phyloP scores from a whole-genome alignment of 2,888 invertebrate genomes.

The Serrognathus titanus region DNA sequence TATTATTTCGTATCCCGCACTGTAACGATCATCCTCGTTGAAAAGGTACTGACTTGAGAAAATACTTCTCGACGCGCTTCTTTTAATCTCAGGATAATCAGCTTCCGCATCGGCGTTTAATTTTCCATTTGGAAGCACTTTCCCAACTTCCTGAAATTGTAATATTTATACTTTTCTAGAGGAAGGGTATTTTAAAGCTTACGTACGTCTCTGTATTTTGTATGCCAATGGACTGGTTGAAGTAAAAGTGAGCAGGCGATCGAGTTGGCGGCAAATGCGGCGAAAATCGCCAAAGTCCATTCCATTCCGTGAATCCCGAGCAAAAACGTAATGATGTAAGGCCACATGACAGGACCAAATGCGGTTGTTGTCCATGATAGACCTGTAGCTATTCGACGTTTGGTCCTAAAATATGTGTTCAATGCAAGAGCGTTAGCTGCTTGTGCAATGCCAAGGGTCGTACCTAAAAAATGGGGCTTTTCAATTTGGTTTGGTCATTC shows the following conservation, averaged over 20 bases:
- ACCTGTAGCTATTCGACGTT: conserved; percentile 67
- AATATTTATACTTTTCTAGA: background rate
- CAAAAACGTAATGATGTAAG: conserved; percentile 65
- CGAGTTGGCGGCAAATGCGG: conserved; percentile 65
- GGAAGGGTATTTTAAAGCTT: background rate
- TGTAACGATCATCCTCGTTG: conserved; percentile 61
- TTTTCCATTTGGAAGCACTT: background rate
- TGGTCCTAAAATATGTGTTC: conserved; percentile 70
- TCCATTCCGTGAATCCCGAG: conserved; percentile 60
- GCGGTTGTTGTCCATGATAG: conserved; percentile 70
- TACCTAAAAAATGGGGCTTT: conserved; percentile 48
- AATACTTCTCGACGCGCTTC: conserved; percentile 48
- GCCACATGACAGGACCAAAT: conserved; percentile 69
- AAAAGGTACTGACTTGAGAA: conserved; percentile 64
- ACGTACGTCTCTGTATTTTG: conserved; percentile 47
- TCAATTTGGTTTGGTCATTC: conserved; percentile 5
- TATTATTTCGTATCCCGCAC: conserved; percentile 62
- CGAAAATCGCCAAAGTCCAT: conserved; percentile 64
- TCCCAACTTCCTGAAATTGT: conserved; percentile 7
- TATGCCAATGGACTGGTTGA: conserved; percentile 74
- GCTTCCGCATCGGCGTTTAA: conserved; percentile 16
- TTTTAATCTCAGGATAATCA: conserved; percentile 22
- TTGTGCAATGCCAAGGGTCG: conserved; percentile 63
- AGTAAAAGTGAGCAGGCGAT: conserved; percentile 64
- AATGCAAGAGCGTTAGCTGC: conserved; percentile 68